Base-by-base conservation (phyloP, 2,797 vertebrate genomes). In the Eremophila alpestris region DNA sequence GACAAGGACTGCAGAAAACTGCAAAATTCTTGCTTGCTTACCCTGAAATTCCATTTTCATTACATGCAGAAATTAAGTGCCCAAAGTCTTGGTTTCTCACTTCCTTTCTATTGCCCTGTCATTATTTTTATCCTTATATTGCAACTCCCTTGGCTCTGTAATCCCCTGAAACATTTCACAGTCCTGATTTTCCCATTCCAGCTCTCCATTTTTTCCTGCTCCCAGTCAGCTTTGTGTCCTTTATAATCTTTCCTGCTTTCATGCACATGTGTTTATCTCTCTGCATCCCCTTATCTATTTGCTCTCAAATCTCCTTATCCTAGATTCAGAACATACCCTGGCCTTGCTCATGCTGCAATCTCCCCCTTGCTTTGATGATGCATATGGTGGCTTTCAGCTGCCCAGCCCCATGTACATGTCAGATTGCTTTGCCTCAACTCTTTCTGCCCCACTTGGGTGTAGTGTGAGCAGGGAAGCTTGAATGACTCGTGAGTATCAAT, bases 181-280 rank as follows among this genome's bases (percentile, higher is more conserved):
- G 71, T 67, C 75, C 38, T 85, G 52, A 74, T 91, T 87, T 82
- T 87, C 64, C 49, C 81, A 87, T 90, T 68, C 49, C n/a, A 71
- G 26, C 54, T 91, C 75, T 62, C 56, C 27, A 21, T 59, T 64
- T 93, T 76, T 81, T 43, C 58, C 56, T 51, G 13, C 73, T 22
- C 46, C 36, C 22, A 30, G 68, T 87, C 75, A 95, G 71, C 71
- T 93, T 84, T 92, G 68, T 55, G 23, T 60, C 75, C 45, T 90
- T 91, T 51, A 13, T 95, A 87, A 91, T 95, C 90, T 87, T 80
- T 87, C 69, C 62, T 82, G 58, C 78, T 89, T 94, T 93, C 92
- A 22, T 74, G 46, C 46, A 40, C 46, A 20, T n/a, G 27, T 87
- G 54, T 84, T 94, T 90, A 69, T 89, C 93, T 93, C 70, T 64